A percentile compares a stretch with the other conserved stretches of the same genome.
Conservation (phyloP, 2,888 invertebrate genomes). For the Bruchidius siliquastri region DNA sequence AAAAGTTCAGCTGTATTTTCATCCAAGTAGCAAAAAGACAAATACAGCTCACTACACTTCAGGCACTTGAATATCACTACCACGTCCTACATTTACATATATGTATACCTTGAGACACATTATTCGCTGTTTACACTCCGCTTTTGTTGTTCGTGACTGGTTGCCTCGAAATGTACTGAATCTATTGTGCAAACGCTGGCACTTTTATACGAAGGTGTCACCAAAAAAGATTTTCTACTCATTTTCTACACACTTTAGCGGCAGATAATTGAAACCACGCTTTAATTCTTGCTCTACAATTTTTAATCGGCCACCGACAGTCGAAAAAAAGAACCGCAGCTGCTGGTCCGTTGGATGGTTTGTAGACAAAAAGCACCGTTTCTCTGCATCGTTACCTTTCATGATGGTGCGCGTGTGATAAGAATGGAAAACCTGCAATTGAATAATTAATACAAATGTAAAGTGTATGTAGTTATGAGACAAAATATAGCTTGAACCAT, state of each 20-base stretch:
- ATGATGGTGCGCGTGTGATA: not conserved
- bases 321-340: not conserved
- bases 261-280: not conserved
- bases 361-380: not conserved
- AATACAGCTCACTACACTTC: not conserved
- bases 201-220: not conserved
- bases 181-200: not conserved
- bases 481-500: too few species aligned
- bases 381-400: not conserved
- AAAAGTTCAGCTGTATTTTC: too few species aligned
- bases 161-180: not conserved
- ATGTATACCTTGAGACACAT: not conserved
- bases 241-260: not conserved
- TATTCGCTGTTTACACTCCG: not conserved
- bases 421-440: not conserved
- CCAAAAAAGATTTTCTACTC: not conserved
- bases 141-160: not conserved
- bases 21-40: not conserved
- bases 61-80: not conserved
- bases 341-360: not conserved
- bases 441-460: too few species aligned
- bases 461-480: too few species aligned
- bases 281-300: not conserved
- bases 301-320: not conserved
- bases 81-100: not conserved